Percentiles rank a stretch among this genome's conserved stretches.
These are phyloP conservation scores for Diplosoma virens DNA, from an alignment of 23 tunicate genomes.

Conservation along the genomic window DNA sequence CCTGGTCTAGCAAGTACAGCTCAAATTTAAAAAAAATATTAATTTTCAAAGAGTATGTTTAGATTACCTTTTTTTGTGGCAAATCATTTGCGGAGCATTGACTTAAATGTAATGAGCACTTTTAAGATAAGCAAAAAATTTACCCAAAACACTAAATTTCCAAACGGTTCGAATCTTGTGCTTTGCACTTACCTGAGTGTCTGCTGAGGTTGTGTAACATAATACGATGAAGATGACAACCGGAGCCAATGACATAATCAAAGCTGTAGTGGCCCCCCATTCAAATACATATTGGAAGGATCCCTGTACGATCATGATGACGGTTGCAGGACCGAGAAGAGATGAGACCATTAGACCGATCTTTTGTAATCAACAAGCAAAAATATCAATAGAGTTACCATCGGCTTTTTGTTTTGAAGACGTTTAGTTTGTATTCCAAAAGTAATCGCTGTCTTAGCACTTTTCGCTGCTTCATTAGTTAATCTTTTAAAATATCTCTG, in stretches of 20 bases:
- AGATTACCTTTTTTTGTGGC: no score
- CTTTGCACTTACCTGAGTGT: conserved; percentile 46
- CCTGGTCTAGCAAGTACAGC: no score
- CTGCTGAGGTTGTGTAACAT: conserved; percentile 79
- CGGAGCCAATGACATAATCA: conserved; percentile 76
- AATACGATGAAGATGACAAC: conserved; percentile 78
- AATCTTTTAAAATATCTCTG: no score
- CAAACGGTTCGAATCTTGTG: neutral
- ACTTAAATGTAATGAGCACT: neutral
- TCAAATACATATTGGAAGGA: conserved; percentile 64
- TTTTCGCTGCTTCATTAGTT: no score
- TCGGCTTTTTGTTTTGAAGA: no score
- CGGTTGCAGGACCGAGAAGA: conserved; percentile 89
- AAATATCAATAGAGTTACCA: no score
- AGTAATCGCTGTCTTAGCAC: no score
- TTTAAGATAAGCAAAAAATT: neutral
- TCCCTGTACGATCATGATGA: conserved; percentile 77
- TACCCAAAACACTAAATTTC: neutral
- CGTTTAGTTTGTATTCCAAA: no score
- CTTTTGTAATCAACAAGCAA: no score
- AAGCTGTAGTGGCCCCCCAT: conserved; percentile 43
- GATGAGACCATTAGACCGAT: conserved; percentile 75
- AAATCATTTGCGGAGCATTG: neutral
- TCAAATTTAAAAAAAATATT: no score
- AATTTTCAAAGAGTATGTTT: no score